phyloP scores from a whole-genome alignment of 2,888 invertebrate species.

The Melieria picta region DNA sequence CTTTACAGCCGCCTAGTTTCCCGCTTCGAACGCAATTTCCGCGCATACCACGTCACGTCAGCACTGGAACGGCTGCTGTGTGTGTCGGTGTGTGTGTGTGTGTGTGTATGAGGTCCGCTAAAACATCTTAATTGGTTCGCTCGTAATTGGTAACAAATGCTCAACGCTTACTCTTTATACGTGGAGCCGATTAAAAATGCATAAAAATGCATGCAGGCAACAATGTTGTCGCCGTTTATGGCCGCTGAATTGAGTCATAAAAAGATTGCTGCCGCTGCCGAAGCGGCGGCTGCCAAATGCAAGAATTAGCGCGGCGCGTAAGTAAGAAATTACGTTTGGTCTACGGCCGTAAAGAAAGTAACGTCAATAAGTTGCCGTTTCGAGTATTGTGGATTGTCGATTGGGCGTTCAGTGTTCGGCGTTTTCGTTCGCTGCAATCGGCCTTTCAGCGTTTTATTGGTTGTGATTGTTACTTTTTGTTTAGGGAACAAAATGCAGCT shows the following conservation, averaged over 20 bases:
- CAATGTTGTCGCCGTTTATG: slow-evolving; percentile 34
- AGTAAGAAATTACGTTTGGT: not conserved
- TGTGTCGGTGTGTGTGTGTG: no score
- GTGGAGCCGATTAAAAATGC: slow-evolving; percentile 33
- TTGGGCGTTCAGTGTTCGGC: no score
- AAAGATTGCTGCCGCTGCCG: slow-evolving; percentile 24
- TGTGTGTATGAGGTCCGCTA: not conserved
- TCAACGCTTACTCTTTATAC: slow-evolving; percentile 39
- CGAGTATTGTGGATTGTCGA: no score
- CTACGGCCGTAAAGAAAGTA: no score
- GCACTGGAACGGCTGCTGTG: not conserved
- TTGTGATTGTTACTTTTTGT: slow-evolving; percentile 16
- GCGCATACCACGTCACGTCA: not conserved
- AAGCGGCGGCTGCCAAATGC: not conserved
- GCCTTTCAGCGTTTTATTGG: no score
- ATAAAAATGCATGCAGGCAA: slow-evolving; percentile 33
- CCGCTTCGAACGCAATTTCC: no score
- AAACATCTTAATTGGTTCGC: slow-evolving; percentile 37
- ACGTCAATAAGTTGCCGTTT: no score
- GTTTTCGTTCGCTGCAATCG: no score
- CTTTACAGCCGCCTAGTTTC: no score
- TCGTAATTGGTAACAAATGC: slow-evolving; percentile 47
- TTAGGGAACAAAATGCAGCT: slow-evolving; percentile 37
- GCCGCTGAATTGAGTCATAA: slow-evolving; percentile 35
- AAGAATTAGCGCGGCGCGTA: not conserved